Base-by-base conservation (phyloP, 2,888 invertebrate genomes). In the Orthonychiurus folsomi region DNA sequence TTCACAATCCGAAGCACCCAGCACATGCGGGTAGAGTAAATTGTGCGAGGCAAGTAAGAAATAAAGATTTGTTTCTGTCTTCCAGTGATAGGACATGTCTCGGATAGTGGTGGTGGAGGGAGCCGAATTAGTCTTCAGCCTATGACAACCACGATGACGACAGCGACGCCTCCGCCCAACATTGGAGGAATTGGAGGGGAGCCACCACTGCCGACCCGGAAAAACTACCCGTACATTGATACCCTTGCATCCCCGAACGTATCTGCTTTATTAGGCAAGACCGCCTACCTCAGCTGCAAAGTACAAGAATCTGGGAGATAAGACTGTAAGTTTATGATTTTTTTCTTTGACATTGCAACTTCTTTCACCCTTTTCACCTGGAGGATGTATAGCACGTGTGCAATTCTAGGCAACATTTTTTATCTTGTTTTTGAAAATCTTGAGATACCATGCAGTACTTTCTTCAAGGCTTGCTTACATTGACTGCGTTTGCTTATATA, bases 301-400 rank as follows among this genome's bases (percentile, higher is more conserved):
- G 90, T 92, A n/a, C 69, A 90, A 90, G 80, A 91, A 91, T 80
- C 81, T 92, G 77, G 89, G 89, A 71, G 92, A 93, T 81, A 88
- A 89, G 80, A 91, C 92, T 79, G 91, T 92, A 75, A 59, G 59
- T 59, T 26, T 37, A 9, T n/a, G n/a, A n/a, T n/a, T n/a, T n/a
- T n/a, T n/a, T n/a, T n/a, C n/a, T n/a, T n/a, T n/a, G n/a, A n/a
- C n/a, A n/a, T n/a, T n/a, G n/a, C n/a, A n/a, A n/a, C n/a, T n/a
- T n/a, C n/a, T n/a, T n/a, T n/a, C n/a, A n/a, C n/a, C n/a, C n/a
- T n/a, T n/a, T n/a, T n/a, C n/a, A n/a, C n/a, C n/a, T n/a, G n/a
- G n/a, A n/a, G n/a, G n/a, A n/a, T n/a, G n/a, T n/a, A n/a, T n/a
- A n/a, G n/a, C n/a, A n/a, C n/a, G n/a, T n/a, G n/a, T n/a, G n/a